Evolutionary conservation across 2,888 invertebrate species (phyloP).

Genomic region (Anthrax anthrax): DNA sequence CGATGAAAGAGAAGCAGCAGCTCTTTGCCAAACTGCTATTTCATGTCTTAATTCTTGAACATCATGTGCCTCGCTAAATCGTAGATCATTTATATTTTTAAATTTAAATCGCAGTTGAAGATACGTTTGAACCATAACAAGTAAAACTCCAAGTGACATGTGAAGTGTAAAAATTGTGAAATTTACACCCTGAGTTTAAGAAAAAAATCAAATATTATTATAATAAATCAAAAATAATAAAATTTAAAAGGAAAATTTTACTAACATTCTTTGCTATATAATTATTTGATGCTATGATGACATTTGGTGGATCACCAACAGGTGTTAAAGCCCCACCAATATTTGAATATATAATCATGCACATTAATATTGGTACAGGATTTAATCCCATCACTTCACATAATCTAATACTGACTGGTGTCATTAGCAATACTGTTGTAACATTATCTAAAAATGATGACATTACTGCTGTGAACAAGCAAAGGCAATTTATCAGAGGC

Average conservation of each 20-base stretch:
- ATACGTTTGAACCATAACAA: constrained; percentile 56
- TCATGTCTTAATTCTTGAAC: constrained; percentile 61
- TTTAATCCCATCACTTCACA: constrained; percentile 83
- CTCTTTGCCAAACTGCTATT: constrained; percentile 71
- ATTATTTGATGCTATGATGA: constrained; percentile 33
- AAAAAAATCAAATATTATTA: not conserved
- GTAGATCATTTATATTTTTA: constrained; percentile 52
- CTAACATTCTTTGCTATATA: constrained; percentile 32
- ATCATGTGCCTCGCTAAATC: constrained; percentile 60
- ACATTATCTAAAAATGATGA: constrained; percentile 68
- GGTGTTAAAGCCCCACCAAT: constrained; percentile 85
- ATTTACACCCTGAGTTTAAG: constrained; percentile 51
- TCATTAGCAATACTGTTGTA: constrained; percentile 60
- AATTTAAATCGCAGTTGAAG: constrained; percentile 59
- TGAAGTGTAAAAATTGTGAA: constrained; percentile 71
- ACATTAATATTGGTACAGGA: constrained; percentile 75
- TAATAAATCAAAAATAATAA: no score
- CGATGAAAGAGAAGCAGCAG: constrained; percentile 62
- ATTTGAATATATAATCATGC: constrained; percentile 80
- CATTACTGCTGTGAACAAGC: constrained; percentile 50
- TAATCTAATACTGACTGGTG: constrained; percentile 64
- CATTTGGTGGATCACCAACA: constrained; percentile 74
- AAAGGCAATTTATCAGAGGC: constrained; percentile 58
- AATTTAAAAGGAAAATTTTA: not conserved
- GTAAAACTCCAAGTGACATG: constrained; percentile 61